phyloP scores from a whole-genome alignment of 1,140 invertebrate species.

The Parapsyche elsis region DNA sequence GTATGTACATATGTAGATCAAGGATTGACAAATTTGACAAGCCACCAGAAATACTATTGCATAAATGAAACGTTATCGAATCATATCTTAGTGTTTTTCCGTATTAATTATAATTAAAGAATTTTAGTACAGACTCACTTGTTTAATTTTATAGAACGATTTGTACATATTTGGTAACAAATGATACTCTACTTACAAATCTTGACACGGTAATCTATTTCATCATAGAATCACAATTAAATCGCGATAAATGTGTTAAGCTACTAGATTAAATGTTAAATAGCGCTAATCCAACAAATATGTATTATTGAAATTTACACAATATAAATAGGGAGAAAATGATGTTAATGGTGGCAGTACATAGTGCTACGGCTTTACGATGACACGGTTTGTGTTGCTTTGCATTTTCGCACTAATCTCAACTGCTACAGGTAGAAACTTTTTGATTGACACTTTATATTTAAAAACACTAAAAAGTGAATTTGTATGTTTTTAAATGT shows the following conservation, averaged over 20 bases:
- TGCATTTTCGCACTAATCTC: not conserved
- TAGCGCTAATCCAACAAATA: not conserved
- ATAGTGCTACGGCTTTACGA: not conserved
- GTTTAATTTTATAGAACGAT: too few species aligned
- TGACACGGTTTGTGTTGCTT: conserved; percentile 10
- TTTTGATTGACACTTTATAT: not conserved
- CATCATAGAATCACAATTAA: too few species aligned
- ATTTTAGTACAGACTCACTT: too few species aligned
- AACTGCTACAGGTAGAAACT: not conserved
- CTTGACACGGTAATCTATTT: too few species aligned
- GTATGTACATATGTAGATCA: too few species aligned
- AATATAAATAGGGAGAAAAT: conserved; percentile 6
- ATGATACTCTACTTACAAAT: too few species aligned
- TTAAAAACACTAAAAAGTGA: not conserved
- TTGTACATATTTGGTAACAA: too few species aligned
- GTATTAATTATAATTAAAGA: too few species aligned
- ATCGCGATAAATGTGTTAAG: not conserved
- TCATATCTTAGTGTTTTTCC: too few species aligned
- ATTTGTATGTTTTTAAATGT: not conserved
- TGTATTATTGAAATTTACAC: not conserved
- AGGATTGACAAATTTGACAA: too few species aligned
- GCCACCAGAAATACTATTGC: too few species aligned
- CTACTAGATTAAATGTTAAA: not conserved
- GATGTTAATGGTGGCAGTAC: not conserved
- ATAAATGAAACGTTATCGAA: too few species aligned